phyloP scores from a whole-genome alignment of 1,140 invertebrate species.

The Ceratina japonica region DNA sequence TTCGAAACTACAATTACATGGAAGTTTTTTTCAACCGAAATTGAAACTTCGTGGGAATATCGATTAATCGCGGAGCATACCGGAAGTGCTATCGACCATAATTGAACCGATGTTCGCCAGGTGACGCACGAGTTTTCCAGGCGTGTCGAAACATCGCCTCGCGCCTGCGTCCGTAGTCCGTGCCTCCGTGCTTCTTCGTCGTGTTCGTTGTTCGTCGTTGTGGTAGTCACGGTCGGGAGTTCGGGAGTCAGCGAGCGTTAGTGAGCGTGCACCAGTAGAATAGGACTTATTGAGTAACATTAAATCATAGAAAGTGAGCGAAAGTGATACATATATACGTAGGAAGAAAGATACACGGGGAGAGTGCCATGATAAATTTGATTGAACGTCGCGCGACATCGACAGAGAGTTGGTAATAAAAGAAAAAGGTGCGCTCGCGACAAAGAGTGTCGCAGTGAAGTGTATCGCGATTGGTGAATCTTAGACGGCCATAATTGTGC shows the following conservation, averaged over 20 bases:
- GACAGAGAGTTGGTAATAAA: not conserved
- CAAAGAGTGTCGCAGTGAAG: not conserved
- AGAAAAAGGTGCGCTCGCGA: not conserved
- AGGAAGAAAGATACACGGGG: not conserved
- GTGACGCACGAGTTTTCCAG: conserved; percentile 21
- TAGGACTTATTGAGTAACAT: conserved; percentile 26
- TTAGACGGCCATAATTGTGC: conserved; percentile 49
- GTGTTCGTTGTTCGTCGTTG: conserved; percentile 17
- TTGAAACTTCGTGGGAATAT: not conserved
- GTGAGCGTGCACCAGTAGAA: conserved; percentile 17
- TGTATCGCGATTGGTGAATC: conserved; percentile 30
- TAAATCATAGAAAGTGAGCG: conserved; percentile 41
- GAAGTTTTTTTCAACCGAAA: not conserved
- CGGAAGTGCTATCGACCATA: conserved; percentile 5
- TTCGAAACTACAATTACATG: no score
- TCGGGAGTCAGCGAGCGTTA: no score
- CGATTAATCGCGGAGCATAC: conserved; percentile 8
- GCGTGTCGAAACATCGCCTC: conserved; percentile 39
- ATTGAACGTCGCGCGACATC: not conserved
- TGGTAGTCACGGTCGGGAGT: conserved; percentile 23
- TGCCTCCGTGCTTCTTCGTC: conserved; percentile 13
- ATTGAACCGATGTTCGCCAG: conserved; percentile 3
- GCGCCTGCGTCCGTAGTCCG: conserved; percentile 29
- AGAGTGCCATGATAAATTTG: conserved; percentile 29
- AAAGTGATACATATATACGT: conserved; percentile 18